Evolutionary conservation across 2,888 invertebrate genomes (phyloP).

Genomic region (Anaspis maculata): DNA sequence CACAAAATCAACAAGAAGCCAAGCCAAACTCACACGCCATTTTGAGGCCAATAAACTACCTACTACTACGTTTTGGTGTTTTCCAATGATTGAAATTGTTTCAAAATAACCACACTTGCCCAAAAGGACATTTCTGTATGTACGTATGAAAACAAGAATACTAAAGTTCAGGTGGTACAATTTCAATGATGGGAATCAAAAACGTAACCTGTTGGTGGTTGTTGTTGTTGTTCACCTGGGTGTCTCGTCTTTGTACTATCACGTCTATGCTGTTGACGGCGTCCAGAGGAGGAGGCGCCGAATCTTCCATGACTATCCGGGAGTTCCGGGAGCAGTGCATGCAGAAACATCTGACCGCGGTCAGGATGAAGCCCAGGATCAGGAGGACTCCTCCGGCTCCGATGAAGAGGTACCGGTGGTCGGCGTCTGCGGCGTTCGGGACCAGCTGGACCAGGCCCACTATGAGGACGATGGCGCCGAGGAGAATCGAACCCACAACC

Average conservation of each 20-base stretch:
- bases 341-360: conserved; percentile 59
- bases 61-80: too few species aligned
- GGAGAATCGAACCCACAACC: conserved; percentile 62
- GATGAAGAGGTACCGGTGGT: conserved; percentile 63
- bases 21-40: too few species aligned
- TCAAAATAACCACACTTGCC: too few species aligned
- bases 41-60: too few species aligned
- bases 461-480: conserved; percentile 65
- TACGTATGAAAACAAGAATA: too few species aligned
- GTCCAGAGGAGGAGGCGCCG: conserved; percentile 38
- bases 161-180: too few species aligned
- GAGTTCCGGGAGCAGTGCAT: conserved; percentile 52
- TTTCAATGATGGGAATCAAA: too few species aligned
- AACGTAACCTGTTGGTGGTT: too few species aligned
- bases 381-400: conserved; percentile 58
- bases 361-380: conserved; percentile 54
- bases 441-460: conserved; percentile 70
- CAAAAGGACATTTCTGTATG: too few species aligned
- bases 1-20: too few species aligned
- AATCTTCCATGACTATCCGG: conserved; percentile 42
- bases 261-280: conserved; percentile 48
- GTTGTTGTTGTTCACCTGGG: conserved; percentile 31
- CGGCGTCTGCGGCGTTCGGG: conserved; percentile 68
- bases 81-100: too few species aligned
- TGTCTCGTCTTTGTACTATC: conserved; percentile 40